These are phyloP conservation scores for Muscina levida DNA, from an alignment of 2,888 invertebrate species.

Conservation along the genomic window DNA sequence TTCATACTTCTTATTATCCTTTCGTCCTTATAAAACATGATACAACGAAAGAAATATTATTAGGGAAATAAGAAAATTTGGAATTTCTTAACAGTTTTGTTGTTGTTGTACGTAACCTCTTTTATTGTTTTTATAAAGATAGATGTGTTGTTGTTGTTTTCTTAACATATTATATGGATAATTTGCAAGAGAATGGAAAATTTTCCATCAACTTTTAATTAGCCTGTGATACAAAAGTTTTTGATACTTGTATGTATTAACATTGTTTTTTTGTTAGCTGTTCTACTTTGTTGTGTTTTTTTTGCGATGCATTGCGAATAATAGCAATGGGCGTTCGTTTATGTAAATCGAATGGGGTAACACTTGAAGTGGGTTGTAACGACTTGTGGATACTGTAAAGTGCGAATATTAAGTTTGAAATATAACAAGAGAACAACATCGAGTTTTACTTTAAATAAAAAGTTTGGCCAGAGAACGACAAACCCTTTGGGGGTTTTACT, in stretches of 20 bases:
- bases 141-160: not conserved
- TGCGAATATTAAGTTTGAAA: too few species aligned
- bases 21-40: not conserved
- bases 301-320: too few species aligned
- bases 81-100: too few species aligned
- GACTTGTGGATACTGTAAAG: too few species aligned
- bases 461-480: too few species aligned
- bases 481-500: too few species aligned
- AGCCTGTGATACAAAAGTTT: slow-evolving; percentile 47
- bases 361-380: too few species aligned
- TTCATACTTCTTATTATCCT: not conserved
- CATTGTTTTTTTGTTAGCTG: not conserved
- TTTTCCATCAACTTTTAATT: slow-evolving; percentile 55
- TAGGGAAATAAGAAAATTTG: not conserved
- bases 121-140: not conserved
- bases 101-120: too few species aligned
- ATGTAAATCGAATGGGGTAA: too few species aligned
- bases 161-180: too few species aligned
- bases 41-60: not conserved
- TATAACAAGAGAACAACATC: too few species aligned
- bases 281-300: not conserved
- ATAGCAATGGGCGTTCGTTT: not conserved
- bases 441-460: too few species aligned
- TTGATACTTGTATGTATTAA: slow-evolving; percentile 10
- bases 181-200: not conserved